Evolutionary conservation across 2,113 vertebrate species (phyloP).

Genomic region (Montifringilla adamsi): DNA sequence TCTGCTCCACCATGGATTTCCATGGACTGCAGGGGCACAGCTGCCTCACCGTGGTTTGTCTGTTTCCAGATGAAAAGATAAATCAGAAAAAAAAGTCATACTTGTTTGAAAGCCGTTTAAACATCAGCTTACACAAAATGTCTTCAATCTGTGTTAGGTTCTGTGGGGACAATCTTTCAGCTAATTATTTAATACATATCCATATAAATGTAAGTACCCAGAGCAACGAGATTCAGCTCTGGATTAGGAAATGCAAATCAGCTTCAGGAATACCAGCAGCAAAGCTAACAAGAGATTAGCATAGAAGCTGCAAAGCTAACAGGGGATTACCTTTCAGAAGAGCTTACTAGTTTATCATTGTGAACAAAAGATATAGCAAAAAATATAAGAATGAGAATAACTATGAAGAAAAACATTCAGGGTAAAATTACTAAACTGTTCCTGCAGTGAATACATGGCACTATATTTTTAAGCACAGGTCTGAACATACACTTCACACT

Average conservation of each 20-base stretch:
- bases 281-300: conserved; percentile 56
- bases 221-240: conserved; percentile 39
- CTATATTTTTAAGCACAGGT: background rate
- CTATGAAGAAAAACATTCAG: background rate
- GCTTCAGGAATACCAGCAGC: conserved; percentile 7
- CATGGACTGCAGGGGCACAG: background rate
- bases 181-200: conserved; percentile 38
- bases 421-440: background rate
- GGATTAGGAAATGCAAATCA: conserved; percentile 64
- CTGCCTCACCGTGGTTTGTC: background rate
- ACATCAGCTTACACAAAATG: background rate
- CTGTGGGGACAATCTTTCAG: background rate
- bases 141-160: background rate
- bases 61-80: background rate
- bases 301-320: conserved; percentile 43
- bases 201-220: background rate
- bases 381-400: background rate
- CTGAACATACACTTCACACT: background rate
- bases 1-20: background rate
- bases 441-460: background rate
- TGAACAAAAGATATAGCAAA: background rate
- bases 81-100: background rate
- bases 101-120: conserved; percentile 12
- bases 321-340: conserved; percentile 57
- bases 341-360: conserved; percentile 27